phyloP scores from a whole-genome alignment of 2,113 vertebrate genomes.

The Oophaga pumilio region DNA sequence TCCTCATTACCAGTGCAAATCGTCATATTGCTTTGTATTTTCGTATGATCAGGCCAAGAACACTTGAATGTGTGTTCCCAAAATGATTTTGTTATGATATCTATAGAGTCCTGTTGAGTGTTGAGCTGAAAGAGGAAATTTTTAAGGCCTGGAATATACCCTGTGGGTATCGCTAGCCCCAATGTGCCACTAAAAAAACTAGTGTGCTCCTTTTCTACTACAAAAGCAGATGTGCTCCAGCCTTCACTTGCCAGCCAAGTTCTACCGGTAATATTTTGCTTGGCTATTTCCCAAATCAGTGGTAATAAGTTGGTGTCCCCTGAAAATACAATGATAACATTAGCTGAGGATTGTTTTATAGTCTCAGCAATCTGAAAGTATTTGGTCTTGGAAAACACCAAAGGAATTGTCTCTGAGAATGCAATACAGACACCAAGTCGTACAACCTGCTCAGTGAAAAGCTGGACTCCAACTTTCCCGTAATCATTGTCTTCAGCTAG shows the following conservation, averaged over 20 bases:
- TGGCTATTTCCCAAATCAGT: conserved; percentile 46
- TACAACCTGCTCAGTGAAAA: conserved; percentile 49
- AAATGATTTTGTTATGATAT: conserved; percentile 23
- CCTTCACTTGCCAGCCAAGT: conserved; percentile 51
- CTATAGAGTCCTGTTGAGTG: neutral
- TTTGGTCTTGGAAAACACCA: conserved; percentile 22
- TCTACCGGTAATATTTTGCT: conserved; percentile 45
- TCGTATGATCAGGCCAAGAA: neutral
- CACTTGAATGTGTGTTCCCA: conserved; percentile 45
- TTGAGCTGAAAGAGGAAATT: conserved; percentile 46
- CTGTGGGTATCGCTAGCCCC: conserved; percentile 44
- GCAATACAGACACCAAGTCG: conserved; percentile 42
- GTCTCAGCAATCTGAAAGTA: conserved; percentile 29
- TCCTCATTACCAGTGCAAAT: conserved; percentile 47
- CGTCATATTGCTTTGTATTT: neutral
- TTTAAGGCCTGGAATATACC: conserved; percentile 38
- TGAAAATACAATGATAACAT: conserved; percentile 50
- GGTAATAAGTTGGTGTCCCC: conserved; percentile 42
- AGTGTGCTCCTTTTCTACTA: conserved; percentile 33
- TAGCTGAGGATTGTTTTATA: conserved; percentile 51
- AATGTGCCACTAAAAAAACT: conserved; percentile 48
- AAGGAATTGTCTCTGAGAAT: conserved; percentile 48
- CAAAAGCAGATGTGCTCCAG: conserved; percentile 49
- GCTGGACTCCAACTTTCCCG: conserved; percentile 61
- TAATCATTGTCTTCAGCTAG: conserved; percentile 73